These are phyloP conservation scores for Diuraphis noxia DNA, from an alignment of 1,140 invertebrate genomes.

Conservation along the genomic window DNA sequence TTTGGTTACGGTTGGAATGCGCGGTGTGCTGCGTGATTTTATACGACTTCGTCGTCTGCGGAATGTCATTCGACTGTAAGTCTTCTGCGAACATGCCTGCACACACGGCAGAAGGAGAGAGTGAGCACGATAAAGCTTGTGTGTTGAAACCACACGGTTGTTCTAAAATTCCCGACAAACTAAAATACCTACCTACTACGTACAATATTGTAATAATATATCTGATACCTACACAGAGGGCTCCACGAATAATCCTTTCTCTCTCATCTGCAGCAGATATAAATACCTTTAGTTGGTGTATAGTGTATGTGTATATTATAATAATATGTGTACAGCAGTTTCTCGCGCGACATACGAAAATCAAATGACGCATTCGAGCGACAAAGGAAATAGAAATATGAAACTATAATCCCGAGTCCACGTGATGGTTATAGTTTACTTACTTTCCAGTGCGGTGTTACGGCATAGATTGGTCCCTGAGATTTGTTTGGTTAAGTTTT, in stretches of 20 bases:
- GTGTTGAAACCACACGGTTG: background rate
- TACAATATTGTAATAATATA: background rate
- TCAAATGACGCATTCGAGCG: background rate
- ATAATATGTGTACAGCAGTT: background rate
- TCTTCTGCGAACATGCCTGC: background rate
- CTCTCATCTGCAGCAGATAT: background rate
- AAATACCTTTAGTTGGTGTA: background rate
- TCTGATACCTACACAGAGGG: background rate
- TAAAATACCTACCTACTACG: background rate
- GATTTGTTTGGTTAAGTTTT: background rate
- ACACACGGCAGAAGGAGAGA: background rate
- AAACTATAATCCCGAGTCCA: background rate
- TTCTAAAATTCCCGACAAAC: background rate
- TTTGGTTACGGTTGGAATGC: background rate
- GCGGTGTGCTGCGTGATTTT: background rate
- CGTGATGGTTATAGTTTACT: background rate
- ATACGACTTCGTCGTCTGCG: background rate
- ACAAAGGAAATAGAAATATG: background rate
- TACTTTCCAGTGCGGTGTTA: background rate
- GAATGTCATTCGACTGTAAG: background rate
- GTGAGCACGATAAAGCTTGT: background rate
- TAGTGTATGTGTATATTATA: background rate
- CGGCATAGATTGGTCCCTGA: background rate
- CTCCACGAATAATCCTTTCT: background rate
- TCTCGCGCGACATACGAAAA: background rate